Evolutionary conservation across 2,113 vertebrate species (phyloP), one percentile per base, ranked within the genome.

Genomic region (Pachypanchax playfairii): DNA sequence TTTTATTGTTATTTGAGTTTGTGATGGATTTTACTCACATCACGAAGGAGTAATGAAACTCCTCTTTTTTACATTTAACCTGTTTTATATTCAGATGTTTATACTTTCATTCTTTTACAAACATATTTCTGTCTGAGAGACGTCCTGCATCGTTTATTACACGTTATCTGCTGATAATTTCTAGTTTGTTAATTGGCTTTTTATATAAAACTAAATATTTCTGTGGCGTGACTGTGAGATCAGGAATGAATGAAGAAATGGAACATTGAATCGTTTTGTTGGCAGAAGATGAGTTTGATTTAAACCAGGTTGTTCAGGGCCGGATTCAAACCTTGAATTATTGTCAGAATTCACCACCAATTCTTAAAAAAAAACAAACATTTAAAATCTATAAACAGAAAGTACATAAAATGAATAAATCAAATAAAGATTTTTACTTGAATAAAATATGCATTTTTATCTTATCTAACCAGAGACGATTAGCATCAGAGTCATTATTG

Each of bases 241-340:
- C 8, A 49, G 24, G 31, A 64, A 18, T 33, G 20, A 42, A n/a
- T 2, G 36, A 28, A 4, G 6, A 25, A 36, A 25, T 9, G 0
- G 15, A n/a, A 9, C 2, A 21, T 29, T 29, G n/a, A n/a, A n/a
- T n/a, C n/a, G n/a, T 31, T 31, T 6, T 31, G 1, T 31, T 31
- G 5, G 29, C 29, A 31, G 29, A 3, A 22, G 29, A 49, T 0
- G 8, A 25, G 13, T 48, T 35, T 36, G n/a, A n/a, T n/a, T n/a
- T n/a, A n/a, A n/a, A n/a, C n/a, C n/a, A n/a, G 0, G 11, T 48
- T 48, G 1, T 1, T 50, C 5, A 29, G 48, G 0, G 44, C 0
- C 57, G 38, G 14, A 11, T 33, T 33, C 31, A 33, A 26, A 29
- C 35, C 13, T 33, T 18, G 18, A 44, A 21, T 36, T 46, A 35